Base-by-base conservation (phyloP, 2,797 vertebrate species). In the Anniella stebbinsi region DNA sequence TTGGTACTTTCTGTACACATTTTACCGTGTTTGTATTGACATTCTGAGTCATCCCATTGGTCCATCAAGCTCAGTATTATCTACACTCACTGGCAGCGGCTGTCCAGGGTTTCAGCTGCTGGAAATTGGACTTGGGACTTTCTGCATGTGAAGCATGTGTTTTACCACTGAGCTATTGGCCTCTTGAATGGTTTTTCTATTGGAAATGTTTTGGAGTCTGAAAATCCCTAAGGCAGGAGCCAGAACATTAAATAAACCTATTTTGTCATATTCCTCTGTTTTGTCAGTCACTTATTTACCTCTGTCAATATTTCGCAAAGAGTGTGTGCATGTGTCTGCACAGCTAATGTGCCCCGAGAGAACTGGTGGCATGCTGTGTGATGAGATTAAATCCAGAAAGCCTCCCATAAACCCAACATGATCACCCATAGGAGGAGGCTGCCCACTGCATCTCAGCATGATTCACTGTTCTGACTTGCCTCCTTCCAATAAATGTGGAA, bases 271-370 rank as follows among this genome's bases (percentile, higher is more conserved):
- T 77, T 54, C 75, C 38, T 87, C 23, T 76, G 45, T 12, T 87
- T 81, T 54, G 25, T 51, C 70, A 76, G 12, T 90, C 76, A 73
- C 5, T 66, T 87, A 67, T 76, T 90, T 87, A 76, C 13, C 28
- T 6, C 25, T 73, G 15, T 54, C 23, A 76, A 38, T 57, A 76
- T 15, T 87, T 87, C 48, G n/a, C 25, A 82, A 45, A 33, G 8
- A 28, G 23, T 76, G 4, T 80, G 21, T 75, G 70, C 6, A 45
- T 75, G 70, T 51, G n/a, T 84, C 38, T 45, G 38, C 23, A 57
- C 76, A 80, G 69, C 45, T 80, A 69, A 38, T 63, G 51, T 36
- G 33, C 41, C 80, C 63, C 41, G n/a, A 76, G 41, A 66, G 25
- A 63, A 75, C 57, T 41, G 8, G 54, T 67, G 70, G 28, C n/a